Conservation (phyloP, 2,888 invertebrate species). For the Phalera bucephala region DNA sequence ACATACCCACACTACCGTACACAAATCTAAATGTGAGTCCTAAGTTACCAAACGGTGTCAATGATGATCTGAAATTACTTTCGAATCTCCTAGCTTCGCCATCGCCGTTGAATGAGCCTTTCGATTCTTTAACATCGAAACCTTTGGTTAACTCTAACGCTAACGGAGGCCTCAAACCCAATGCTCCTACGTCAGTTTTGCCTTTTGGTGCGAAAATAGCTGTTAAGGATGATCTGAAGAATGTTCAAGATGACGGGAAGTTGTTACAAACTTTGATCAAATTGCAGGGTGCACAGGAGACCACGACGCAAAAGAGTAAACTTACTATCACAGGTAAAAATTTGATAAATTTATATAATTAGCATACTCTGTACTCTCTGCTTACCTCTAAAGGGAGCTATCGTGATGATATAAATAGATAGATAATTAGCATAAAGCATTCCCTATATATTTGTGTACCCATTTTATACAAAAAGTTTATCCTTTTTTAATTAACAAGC, state of each 20-base stretch:
- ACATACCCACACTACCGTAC: constrained; percentile 64
- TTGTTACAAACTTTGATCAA: constrained; percentile 76
- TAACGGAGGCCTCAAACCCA: constrained; percentile 41
- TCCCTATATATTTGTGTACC: too few relatives aligned
- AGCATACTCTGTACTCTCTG: too few relatives aligned
- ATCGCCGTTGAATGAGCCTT: constrained; percentile 62
- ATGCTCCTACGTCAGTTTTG: constrained; percentile 44
- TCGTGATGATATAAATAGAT: too few relatives aligned
- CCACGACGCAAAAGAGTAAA: constrained; percentile 66
- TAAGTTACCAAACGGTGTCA: constrained; percentile 38
- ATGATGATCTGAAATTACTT: constrained; percentile 58
- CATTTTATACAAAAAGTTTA: too few relatives aligned
- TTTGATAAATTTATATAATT: not conserved
- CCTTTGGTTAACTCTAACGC: constrained; percentile 33
- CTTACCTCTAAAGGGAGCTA: too few relatives aligned
- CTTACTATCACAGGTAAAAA: constrained; percentile 66
- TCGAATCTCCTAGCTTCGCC: constrained; percentile 65
- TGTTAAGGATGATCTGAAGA: constrained; percentile 64
- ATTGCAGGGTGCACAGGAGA: constrained; percentile 72
- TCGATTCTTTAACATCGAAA: constrained; percentile 57
- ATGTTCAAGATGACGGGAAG: constrained; percentile 67
- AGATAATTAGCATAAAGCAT: too few relatives aligned
- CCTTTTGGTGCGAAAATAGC: constrained; percentile 68
- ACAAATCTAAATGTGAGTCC: constrained; percentile 60
- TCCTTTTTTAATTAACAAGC: too few relatives aligned